Evolutionary conservation across 2,113 vertebrate genomes (phyloP).

Genomic region (Myotis brandtii): DNA sequence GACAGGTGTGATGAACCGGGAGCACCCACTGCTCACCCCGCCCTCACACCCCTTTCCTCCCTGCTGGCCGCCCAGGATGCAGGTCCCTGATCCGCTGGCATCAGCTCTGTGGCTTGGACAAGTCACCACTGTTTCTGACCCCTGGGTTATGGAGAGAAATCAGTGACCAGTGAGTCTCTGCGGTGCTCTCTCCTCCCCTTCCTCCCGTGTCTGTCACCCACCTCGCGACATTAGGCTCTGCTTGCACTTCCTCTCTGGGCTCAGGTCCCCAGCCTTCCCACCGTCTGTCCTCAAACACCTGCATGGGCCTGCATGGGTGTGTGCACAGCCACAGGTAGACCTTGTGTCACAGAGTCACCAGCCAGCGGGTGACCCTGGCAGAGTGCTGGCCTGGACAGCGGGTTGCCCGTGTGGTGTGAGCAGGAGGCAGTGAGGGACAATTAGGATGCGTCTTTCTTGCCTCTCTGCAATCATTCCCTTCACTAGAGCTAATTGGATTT

Average conservation of each 20-base stretch:
- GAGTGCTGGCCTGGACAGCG: neutral
- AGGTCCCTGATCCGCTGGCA: neutral
- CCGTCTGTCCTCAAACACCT: neutral
- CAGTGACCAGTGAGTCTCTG: neutral
- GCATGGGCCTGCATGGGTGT: rapidly evolving
- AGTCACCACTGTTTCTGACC: neutral
- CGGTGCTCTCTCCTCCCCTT: too few relatives aligned
- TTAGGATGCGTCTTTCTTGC: neutral
- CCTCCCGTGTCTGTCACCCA: rapidly evolving
- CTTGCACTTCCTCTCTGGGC: neutral
- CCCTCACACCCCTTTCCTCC: neutral
- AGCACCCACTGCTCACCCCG: neutral
- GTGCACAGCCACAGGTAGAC: too few relatives aligned
- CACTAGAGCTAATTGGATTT: neutral
- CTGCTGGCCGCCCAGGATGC: too few relatives aligned
- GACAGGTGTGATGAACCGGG: neutral
- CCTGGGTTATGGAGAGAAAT: neutral
- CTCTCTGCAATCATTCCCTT: neutral
- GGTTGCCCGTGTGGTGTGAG: too few relatives aligned
- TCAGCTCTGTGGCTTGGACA: neutral
- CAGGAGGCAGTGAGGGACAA: too few relatives aligned
- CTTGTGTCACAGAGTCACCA: neutral
- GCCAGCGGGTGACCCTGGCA: neutral
- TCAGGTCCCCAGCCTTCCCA: neutral
- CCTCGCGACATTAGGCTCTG: neutral